Evolutionary conservation across 2,888 invertebrate species (phyloP), one percentile per base, ranked within the genome.

Genomic region (Pristionchus maxplancki): DNA sequence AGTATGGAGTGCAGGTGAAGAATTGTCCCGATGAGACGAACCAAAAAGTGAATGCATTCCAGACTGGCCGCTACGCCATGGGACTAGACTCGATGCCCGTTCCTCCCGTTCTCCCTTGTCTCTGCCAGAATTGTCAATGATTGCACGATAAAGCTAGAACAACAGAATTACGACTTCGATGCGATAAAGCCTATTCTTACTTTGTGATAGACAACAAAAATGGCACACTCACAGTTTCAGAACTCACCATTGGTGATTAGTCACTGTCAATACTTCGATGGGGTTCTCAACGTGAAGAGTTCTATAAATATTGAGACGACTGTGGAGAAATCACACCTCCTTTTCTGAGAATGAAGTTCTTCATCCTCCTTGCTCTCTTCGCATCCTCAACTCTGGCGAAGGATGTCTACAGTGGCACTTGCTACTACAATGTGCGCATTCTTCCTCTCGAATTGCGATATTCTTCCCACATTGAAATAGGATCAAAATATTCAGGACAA

Each of bases 361-460:
- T 71, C 15, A 17, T 81, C 17, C 31, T 50, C 24, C 50, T 53
- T 6, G 17, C n/a, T 50, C 5, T 31, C 20, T 3, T 82, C 34
- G 13, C 15, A 17, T 3, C 50, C 8, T 2, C 20, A 13, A 31
- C 24, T 2, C 15, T 40, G 31, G 48, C 82, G 3, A 82, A 82
- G 40, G 82, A 82, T 31, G 31, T 28, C 50, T 82, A 82, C 82
- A 82, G 82, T 82, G 82, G 82, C 17, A 82, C 82, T 2, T 82
- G 82, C 82, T 82, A 82, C 53, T 82, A 82, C 53, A 48, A 82
- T 82, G 82, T 82, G n/a, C 50, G 82, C 6, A 5, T 71, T 17
- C n/a, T 34, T 71, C 31, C 28, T 64, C 15, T 13, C 64, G 6
- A 28, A 31, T 28, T n/a, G n/a, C n/a, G n/a, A n/a, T n/a, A n/a